Conservation (phyloP, 2,888 invertebrate genomes). For the Syrista parreyssii region DNA sequence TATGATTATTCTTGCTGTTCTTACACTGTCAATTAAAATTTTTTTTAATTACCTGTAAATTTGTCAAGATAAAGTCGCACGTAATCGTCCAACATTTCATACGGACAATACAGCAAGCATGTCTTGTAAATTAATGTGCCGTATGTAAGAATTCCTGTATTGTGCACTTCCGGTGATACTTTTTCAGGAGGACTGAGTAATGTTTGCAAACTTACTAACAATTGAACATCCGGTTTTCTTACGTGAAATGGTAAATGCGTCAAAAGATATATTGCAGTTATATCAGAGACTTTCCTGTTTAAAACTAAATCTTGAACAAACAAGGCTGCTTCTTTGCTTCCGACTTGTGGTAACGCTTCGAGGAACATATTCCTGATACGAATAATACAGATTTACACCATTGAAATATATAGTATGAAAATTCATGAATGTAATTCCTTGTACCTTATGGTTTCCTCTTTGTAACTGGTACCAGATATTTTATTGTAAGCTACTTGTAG, state of each 20-base stretch:
- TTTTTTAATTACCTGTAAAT: conserved; percentile 71
- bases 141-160: conserved; percentile 77
- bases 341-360: conserved; percentile 77
- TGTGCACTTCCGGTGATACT: conserved; percentile 69
- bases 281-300: conserved; percentile 73
- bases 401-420: not conserved
- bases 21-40: not conserved
- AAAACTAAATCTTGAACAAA: conserved; percentile 75
- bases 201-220: conserved; percentile 71
- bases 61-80: conserved; percentile 78
- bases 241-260: conserved; percentile 79
- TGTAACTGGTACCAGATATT: conserved; percentile 76
- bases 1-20: not conserved
- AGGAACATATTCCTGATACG: conserved; percentile 74
- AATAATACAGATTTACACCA: conserved; percentile 7
- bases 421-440: conserved; percentile 6
- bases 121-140: conserved; percentile 77
- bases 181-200: conserved; percentile 65
- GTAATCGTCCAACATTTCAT: conserved; percentile 77
- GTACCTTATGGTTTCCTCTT: conserved; percentile 76
- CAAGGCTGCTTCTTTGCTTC: conserved; percentile 74
- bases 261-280: conserved; percentile 74
- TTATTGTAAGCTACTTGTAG: conserved; percentile 59
- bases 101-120: conserved; percentile 68
- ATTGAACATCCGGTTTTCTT: conserved; percentile 68